Evolutionary conservation across 2,888 invertebrate genomes (phyloP).

Genomic region (Cecidostiba fungosa): DNA sequence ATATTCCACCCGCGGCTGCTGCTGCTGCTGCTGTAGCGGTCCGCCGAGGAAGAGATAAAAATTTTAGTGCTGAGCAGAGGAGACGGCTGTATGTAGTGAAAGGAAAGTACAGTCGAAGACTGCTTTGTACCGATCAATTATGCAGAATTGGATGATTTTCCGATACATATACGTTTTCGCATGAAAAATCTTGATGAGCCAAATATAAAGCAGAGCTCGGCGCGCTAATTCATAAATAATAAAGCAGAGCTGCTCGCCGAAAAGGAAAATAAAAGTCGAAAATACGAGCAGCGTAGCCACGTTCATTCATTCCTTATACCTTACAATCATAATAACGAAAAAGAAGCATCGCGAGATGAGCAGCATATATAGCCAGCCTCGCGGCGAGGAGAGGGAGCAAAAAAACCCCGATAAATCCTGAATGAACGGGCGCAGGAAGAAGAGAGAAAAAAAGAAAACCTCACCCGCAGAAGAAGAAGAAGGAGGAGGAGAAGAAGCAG

Average conservation of each 20-base stretch:
- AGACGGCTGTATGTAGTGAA: background rate
- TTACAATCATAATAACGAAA: slow-evolving; percentile 40
- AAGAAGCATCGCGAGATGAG: background rate
- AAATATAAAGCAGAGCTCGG: no score
- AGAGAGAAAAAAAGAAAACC: background rate
- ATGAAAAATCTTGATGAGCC: background rate
- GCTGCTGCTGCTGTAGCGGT: background rate
- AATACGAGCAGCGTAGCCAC: background rate
- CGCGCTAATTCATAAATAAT: background rate
- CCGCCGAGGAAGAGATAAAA: slow-evolving; percentile 54
- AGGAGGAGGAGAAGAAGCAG: background rate
- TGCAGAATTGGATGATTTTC: background rate
- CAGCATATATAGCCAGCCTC: background rate
- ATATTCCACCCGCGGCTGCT: slow-evolving; percentile 51
- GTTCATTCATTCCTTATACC: slow-evolving; percentile 47
- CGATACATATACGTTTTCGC: background rate
- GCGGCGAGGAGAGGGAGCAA: background rate
- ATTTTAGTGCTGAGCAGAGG: slow-evolving; percentile 31
- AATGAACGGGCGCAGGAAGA: slow-evolving; percentile 39
- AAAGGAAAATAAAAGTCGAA: background rate
- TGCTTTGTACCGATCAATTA: background rate
- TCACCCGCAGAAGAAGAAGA: background rate
- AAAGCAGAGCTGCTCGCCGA: no score
- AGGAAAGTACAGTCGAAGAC: background rate
- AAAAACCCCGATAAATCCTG: slow-evolving; percentile 43